These are phyloP conservation scores for Bactericera cockerelli DNA, from an alignment of 1,140 invertebrate species.

Conservation along the genomic window DNA sequence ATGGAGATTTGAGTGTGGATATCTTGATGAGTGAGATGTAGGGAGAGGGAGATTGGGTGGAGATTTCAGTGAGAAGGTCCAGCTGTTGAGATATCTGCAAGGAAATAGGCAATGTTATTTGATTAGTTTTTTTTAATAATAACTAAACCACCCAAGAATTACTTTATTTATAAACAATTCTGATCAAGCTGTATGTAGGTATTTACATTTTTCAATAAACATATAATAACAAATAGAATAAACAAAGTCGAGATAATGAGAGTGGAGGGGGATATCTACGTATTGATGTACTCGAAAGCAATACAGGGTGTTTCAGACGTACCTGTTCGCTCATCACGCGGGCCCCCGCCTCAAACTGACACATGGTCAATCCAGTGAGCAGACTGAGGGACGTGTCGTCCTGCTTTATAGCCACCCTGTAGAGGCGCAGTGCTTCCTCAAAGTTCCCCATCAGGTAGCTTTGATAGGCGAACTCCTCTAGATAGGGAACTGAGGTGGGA, in stretches of 20 bases:
- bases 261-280: too few species aligned
- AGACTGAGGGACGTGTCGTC: conserved; percentile 68
- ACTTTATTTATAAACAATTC: too few species aligned
- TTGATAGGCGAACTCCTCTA: conserved; percentile 68
- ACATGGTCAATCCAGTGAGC: conserved; percentile 61
- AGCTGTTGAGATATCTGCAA: conserved; percentile 65
- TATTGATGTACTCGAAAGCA: too few species aligned
- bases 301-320: too few species aligned
- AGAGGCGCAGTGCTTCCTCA: conserved; percentile 63
- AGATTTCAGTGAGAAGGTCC: conserved; percentile 68
- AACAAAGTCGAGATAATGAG: too few species aligned
- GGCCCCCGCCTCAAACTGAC: conserved; percentile 46
- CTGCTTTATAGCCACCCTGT: conserved; percentile 60
- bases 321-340: conserved; percentile 26
- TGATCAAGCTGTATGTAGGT: too few species aligned
- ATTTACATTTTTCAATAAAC: too few species aligned
- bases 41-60: conserved; percentile 29
- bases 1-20: conserved; percentile 40
- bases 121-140: too few species aligned
- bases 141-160: too few species aligned
- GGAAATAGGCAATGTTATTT: too few species aligned
- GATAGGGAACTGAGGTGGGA: conserved; percentile 45
- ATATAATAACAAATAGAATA: too few species aligned
- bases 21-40: conserved; percentile 52
- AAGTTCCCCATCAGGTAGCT: conserved; percentile 50